phyloP scores from a whole-genome alignment of 2,888 invertebrate species.

The Pandemis heparana region DNA sequence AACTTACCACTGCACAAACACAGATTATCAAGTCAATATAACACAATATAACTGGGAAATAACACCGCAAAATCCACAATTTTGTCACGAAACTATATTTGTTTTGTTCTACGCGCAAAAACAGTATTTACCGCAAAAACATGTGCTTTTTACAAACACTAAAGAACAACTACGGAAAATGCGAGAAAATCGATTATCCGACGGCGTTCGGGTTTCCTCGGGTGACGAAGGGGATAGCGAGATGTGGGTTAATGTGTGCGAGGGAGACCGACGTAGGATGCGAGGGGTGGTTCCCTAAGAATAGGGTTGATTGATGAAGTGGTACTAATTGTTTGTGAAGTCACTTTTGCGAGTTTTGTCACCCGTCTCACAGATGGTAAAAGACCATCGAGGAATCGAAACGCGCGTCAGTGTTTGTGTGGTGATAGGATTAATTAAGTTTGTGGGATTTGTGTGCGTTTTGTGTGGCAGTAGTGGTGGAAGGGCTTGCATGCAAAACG shows the following conservation, averaged over 20 bases:
- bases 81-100: background rate
- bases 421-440: no score
- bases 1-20: background rate
- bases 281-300: slow-evolving; percentile 54
- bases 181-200: slow-evolving; percentile 60
- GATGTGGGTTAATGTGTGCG: slow-evolving; percentile 38
- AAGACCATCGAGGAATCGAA: no score
- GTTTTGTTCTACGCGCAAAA: background rate
- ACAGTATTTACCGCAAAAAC: slow-evolving; percentile 28
- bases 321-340: slow-evolving; percentile 50
- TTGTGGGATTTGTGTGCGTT: no score
- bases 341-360: background rate
- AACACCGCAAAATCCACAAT: background rate
- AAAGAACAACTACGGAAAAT: slow-evolving; percentile 30
- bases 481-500: no score
- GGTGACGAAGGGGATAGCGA: slow-evolving; percentile 46
- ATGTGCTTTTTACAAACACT: slow-evolving; percentile 19
- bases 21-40: background rate
- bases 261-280: slow-evolving; percentile 46
- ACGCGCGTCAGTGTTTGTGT: no score
- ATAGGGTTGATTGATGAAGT: slow-evolving; percentile 56
- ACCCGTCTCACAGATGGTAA: no score
- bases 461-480: no score
- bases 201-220: slow-evolving; percentile 43
- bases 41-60: slow-evolving; percentile 1